These are phyloP conservation scores for cat (Felis catus) DNA, from an alignment of 2,113 vertebrate species.

Conservation along the genomic window DNA sequence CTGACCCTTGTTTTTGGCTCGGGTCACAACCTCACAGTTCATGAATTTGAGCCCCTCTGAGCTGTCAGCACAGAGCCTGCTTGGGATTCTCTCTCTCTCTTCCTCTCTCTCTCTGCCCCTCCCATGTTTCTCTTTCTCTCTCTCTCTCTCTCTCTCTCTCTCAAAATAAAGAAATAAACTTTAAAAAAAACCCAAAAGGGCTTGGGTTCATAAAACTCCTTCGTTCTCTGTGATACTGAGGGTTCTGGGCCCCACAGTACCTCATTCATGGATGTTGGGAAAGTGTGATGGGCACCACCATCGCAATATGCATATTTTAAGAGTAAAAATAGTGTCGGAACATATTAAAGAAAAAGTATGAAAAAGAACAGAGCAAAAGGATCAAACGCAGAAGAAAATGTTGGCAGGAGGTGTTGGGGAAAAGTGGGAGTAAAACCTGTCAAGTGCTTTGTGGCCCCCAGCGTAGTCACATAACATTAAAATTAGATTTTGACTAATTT, in stretches of 20 bases:
- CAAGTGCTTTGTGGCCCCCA: neutral
- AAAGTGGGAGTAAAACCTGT: neutral
- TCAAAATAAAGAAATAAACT: no score
- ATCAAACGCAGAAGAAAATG: neutral
- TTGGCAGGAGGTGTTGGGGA: neutral
- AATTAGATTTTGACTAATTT: slow-evolving; percentile 68
- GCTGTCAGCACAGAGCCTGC: no score
- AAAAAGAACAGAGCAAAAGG: slow-evolving; percentile 24
- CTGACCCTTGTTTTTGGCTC: no score
- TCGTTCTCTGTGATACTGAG: neutral
- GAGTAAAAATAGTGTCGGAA: neutral
- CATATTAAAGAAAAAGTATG: slow-evolving; percentile 6
- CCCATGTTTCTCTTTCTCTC: no score
- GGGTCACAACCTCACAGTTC: no score
- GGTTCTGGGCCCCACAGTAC: neutral
- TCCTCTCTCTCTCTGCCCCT: no score
- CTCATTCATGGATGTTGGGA: neutral
- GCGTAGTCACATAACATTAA: neutral
- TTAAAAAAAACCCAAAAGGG: no score
- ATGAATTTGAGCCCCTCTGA: no score
- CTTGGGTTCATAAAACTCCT: neutral
- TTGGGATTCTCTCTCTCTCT: no score
- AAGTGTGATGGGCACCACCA: neutral
- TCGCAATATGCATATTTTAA: neutral
- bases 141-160: no score